Base-by-base conservation (phyloP, 92 coral and sea anemone genomes). In the Zoanthus gigantus region DNA sequence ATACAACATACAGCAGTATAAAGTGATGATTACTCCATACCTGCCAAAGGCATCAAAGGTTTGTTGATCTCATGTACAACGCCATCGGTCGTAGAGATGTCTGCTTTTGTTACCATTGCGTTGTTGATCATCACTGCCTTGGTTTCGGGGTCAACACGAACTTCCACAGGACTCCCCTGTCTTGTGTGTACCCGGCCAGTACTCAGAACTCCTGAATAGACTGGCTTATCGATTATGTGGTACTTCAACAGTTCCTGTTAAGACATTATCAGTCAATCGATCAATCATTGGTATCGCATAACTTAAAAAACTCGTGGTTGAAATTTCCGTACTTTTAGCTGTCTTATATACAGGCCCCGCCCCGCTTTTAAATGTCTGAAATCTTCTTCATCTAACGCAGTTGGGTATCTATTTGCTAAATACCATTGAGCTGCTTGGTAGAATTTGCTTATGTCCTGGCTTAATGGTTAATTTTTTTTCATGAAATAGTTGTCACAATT, bases 11-110 rank as follows among this genome's bases (percentile, higher is more conserved):
- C 42, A 37, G 42, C 42, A 37, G 42, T 37, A 37, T 37, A 37
- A 6, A 63, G 31, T 28, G 47, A 4, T 46, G 16, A 3, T 53
- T 16, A 11, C 72, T 53, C 23, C 89, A 89, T 56, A 95, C 98
- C 98, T 86, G 93, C 90, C 34, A 89, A 68, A 32, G 96, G 95
- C 88, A 95, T 88, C 31, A 95, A 88, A 30, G 90, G 91, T 77
- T 89, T 91, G 91, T 94, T 77, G 71, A 94, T 94, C 50, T 85
- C 90, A 75, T 95, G 98, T 52, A 94, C 87, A 18, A 95, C 82
- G 9, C 97, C 98, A 58, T 95, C 90, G 17, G 47, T 90, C n/a
- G 91, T 90, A 4, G 92, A 92, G 78, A 92, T 69, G 87, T 95
- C 96, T 53, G 83, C 76, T 44, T 88, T 83, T 7, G 92, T 94